Conservation (phyloP, 2,888 invertebrate species). For the Flabesymbios commensalis region DNA sequence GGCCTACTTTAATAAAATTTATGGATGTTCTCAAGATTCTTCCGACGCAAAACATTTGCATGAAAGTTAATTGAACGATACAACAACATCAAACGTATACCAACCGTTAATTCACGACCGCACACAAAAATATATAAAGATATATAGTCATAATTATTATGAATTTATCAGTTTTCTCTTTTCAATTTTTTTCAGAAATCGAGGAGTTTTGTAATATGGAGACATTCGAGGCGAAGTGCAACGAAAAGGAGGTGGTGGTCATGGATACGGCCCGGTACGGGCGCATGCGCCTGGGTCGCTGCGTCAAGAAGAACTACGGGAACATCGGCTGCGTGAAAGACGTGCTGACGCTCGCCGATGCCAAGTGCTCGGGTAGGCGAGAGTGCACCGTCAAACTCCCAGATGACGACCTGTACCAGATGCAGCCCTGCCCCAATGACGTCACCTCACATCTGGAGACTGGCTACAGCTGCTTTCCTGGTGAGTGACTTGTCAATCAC, state of each 20-base stretch:
- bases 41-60: too few species aligned
- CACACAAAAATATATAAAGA: too few species aligned
- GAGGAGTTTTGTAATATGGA: constrained; percentile 5
- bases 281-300: constrained; percentile 4
- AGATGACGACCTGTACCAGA: neutral
- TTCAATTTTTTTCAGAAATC: neutral
- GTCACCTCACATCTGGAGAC: constrained; percentile 1
- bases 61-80: too few species aligned
- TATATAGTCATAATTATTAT: too few species aligned
- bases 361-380: neutral
- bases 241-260: neutral
- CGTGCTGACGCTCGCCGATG: neutral
- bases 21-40: too few species aligned
- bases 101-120: too few species aligned
- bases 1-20: too few species aligned
- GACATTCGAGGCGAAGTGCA: constrained; percentile 5
- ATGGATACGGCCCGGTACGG: constrained; percentile 3
- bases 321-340: constrained; percentile 3
- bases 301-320: constrained; percentile 1
- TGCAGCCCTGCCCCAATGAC: constrained; percentile 1
- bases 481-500: too few species aligned
- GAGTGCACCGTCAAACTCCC: neutral
- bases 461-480: neutral
- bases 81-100: too few species aligned
- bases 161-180: neutral